Evolutionary conservation across 2,797 vertebrate species (phyloP).

Genomic region (Sciurus carolinensis): DNA sequence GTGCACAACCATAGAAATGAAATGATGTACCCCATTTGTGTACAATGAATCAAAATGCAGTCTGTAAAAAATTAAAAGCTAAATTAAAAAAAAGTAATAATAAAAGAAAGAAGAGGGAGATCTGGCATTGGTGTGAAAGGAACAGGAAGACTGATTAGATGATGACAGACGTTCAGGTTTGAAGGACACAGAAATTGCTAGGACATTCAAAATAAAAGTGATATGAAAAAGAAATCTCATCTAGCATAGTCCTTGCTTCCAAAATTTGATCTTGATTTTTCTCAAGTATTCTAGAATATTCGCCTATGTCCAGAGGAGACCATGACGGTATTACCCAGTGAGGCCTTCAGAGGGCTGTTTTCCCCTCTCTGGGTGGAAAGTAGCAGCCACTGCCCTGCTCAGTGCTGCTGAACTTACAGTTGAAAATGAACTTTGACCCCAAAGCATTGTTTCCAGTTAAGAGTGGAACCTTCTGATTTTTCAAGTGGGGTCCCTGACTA

Average conservation of each 20-base stretch:
- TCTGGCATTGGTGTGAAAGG: neutral
- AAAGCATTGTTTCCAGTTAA: neutral
- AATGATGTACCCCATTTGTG: too few relatives aligned
- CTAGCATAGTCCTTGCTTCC: neutral
- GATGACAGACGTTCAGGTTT: neutral
- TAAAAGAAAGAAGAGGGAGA: neutral
- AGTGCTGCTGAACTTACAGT: neutral
- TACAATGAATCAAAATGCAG: too few relatives aligned
- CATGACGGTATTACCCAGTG: neutral
- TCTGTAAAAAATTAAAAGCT: too few relatives aligned
- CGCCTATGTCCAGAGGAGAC: neutral
- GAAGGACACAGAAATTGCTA: neutral
- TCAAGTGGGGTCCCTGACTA: neutral
- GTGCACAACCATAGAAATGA: too few relatives aligned
- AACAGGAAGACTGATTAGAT: neutral
- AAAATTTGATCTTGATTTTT: conserved; percentile 6
- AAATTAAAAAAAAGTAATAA: too few relatives aligned
- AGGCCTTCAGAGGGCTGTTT: neutral
- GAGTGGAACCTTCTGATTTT: neutral
- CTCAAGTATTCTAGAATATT: neutral
- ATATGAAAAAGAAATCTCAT: neutral
- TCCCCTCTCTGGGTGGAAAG: neutral
- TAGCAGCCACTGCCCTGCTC: neutral
- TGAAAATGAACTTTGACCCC: neutral
- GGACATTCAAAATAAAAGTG: neutral